Conservation (phyloP, 2,888 invertebrate genomes). For the Melieria picta region DNA sequence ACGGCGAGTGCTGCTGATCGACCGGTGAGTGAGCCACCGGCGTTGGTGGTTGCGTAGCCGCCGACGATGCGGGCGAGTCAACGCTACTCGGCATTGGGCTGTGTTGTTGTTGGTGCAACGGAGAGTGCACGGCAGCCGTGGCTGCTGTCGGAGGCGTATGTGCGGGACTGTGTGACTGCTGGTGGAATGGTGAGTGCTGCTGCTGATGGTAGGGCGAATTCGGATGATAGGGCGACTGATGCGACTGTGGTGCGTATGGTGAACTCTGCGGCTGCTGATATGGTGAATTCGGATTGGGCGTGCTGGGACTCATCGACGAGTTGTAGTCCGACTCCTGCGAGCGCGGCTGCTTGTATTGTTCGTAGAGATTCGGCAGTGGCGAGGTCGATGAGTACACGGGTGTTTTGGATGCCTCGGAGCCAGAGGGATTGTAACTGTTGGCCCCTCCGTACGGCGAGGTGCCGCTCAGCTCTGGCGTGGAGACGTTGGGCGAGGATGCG, state of each 20-base stretch:
- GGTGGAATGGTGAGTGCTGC: slow-evolving; percentile 32
- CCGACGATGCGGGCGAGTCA: slow-evolving; percentile 60
- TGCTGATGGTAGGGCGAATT: slow-evolving; percentile 51
- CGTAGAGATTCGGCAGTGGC: slow-evolving; percentile 68
- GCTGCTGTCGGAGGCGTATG: slow-evolving; percentile 35
- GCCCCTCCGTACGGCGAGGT: slow-evolving; percentile 63
- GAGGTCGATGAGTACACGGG: slow-evolving; percentile 63
- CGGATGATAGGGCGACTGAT: slow-evolving; percentile 64
- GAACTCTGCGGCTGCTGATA: slow-evolving; percentile 68
- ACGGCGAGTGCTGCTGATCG: slow-evolving; percentile 66
- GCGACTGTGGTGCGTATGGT: slow-evolving; percentile 65
- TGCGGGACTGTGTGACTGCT: slow-evolving; percentile 52
- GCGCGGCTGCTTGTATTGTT: slow-evolving; percentile 70
- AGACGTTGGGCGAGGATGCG: slow-evolving; percentile 69
- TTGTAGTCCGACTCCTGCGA: slow-evolving; percentile 70
- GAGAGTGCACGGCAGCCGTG: slow-evolving; percentile 44
- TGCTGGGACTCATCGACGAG: slow-evolving; percentile 69
- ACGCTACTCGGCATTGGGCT: slow-evolving; percentile 57
- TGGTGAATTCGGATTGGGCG: slow-evolving; percentile 68
- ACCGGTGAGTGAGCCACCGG: slow-evolving; percentile 57
- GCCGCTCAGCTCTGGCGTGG: slow-evolving; percentile 65
- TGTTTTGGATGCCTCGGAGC: slow-evolving; percentile 63
- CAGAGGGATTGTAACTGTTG: slow-evolving; percentile 63
- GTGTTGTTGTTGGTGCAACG: slow-evolving; percentile 51
- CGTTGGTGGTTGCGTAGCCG: slow-evolving; percentile 59